Evolutionary conservation across 2,888 invertebrate species (phyloP), one percentile per base, ranked within the genome.

Genomic region (Yponomeuta evonymella): DNA sequence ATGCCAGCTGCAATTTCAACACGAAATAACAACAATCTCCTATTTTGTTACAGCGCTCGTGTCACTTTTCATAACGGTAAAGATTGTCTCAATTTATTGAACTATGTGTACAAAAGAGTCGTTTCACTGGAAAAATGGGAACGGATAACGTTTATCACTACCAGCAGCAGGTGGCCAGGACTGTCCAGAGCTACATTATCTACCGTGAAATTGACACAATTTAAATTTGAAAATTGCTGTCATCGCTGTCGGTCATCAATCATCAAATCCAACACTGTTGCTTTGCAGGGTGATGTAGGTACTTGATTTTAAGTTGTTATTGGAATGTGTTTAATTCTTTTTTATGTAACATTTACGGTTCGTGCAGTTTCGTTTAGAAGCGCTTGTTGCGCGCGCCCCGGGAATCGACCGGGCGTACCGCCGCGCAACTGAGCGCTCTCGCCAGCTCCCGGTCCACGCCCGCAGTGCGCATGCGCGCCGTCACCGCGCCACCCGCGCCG

Each of bases 321-420:
- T 43, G 43, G 43, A 43, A 43, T 43, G 43, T 43, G 9, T 43
- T 8, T 43, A 5, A 43, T 43, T 8, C 43, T 78, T 79, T 78
- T 79, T 78, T 76, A 75, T 77, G 75, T 73, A 78, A 77, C 73
- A 71, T 79, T 83, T 81, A 81, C 81, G 82, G 83, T 79, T 80
- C 76, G 79, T 80, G 81, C 79, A 80, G 78, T 80, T 81, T 75
- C 73, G 69, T 48, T 48, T 48, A 76, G 77, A 79, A 76, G 76
- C 74, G 75, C 72, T 78, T 77, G 76, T 81, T 77, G 81, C 83
- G 84, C 84, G 86, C 85, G 81, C 84, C 84, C 85, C 79, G 85
- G 84, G 87, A 87, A 90, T 90, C 91, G 91, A 90, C 90, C 91
- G 84, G 85, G 88, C 87, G 83, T 86, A 85, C 86, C 88, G 88